Evolutionary conservation across 2,888 invertebrate species (phyloP).

Genomic region (Hedya salicella): DNA sequence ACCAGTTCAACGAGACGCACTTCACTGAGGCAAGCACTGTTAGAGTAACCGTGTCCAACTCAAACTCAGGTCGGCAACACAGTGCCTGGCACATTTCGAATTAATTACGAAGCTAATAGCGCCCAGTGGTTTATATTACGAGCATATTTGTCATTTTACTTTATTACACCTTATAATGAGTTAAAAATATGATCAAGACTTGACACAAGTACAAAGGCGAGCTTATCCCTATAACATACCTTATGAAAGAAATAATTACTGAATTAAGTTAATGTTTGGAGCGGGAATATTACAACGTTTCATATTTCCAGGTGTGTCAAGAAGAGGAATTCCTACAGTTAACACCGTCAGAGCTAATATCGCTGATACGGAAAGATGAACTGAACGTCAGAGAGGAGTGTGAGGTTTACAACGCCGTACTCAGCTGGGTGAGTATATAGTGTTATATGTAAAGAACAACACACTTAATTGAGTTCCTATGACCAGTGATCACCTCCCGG

Average conservation of each 20-base stretch:
- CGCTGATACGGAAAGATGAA: constrained; percentile 94
- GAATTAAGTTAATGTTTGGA: too few species aligned
- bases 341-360: constrained; percentile 91
- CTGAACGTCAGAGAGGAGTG: constrained; percentile 96
- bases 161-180: too few species aligned
- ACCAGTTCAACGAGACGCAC: constrained; percentile 94
- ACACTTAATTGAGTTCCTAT: neutral
- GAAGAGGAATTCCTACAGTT: constrained; percentile 96
- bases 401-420: constrained; percentile 95
- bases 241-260: too few species aligned
- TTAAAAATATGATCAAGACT: too few species aligned
- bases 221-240: too few species aligned
- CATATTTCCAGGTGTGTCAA: constrained; percentile 89
- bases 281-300: neutral
- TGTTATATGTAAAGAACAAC: neutral
- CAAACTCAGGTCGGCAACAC: too few species aligned
- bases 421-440: constrained; percentile 92
- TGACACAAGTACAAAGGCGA: too few species aligned
- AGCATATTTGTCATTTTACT: too few species aligned
- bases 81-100: too few species aligned
- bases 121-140: too few species aligned
- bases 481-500: neutral
- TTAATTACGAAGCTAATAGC: too few species aligned
- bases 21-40: constrained; percentile 88
- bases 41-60: neutral